Conservation (phyloP, 2,888 invertebrate genomes). For the Drosophila colorata region DNA sequence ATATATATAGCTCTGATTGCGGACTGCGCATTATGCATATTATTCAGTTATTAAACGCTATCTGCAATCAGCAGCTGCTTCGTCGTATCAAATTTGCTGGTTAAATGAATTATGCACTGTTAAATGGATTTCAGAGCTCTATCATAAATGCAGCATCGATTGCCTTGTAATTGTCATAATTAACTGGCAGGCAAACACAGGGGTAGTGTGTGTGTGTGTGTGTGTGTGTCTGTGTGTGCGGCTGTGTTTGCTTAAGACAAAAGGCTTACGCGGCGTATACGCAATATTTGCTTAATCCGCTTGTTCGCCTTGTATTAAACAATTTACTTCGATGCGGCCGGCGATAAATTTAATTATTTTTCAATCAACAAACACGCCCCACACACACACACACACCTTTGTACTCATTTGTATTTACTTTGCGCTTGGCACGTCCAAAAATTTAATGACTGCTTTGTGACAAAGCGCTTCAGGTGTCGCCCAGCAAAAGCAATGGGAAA, state of each 20-base stretch:
- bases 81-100: constrained; percentile 11
- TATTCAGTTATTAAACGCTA: constrained; percentile 15
- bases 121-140: constrained; percentile 51
- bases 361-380: constrained; percentile 23
- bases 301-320: constrained; percentile 20
- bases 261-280: constrained; percentile 27
- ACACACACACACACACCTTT: neutral
- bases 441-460: constrained; percentile 42
- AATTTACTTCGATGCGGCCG: constrained; percentile 11
- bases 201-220: neutral
- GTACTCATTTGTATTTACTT: constrained; percentile 24
- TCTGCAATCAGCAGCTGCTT: constrained; percentile 38
- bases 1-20: constrained; percentile 1
- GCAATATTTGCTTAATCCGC: constrained; percentile 34
- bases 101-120: constrained; percentile 57
- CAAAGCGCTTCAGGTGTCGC: constrained; percentile 31
- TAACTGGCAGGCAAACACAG: constrained; percentile 32
- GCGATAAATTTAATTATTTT: constrained; percentile 34
- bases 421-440: constrained; percentile 37
- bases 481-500: constrained; percentile 2
- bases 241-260: constrained; percentile 10
- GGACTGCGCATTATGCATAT: neutral
- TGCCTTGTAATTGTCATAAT: constrained; percentile 63
- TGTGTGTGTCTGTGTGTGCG: neutral
- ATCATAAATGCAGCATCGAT: constrained; percentile 58